Percentiles rank a stretch among this genome's conserved stretches.
phyloP scores from a whole-genome alignment of 2,113 vertebrate species.

The Clarias magur region DNA sequence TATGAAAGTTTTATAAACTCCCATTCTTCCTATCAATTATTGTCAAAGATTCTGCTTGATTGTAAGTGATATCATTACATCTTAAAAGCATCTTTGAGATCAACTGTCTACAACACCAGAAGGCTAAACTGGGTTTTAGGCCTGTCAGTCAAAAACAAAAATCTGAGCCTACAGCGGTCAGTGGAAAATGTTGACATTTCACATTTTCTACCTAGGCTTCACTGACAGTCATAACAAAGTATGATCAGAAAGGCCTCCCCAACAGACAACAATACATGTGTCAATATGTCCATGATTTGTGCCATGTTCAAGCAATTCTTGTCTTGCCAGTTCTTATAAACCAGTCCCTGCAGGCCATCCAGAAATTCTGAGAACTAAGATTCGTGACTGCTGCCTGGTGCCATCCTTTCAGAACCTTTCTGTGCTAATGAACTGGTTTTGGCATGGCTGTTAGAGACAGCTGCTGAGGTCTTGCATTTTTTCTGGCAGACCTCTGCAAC shows the following conservation, averaged over 20 bases:
- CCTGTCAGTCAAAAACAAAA: background rate
- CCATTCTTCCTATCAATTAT: background rate
- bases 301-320: background rate
- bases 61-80: background rate
- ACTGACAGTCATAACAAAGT: background rate
- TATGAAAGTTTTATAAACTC: background rate
- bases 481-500: constrained; percentile 32
- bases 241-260: background rate
- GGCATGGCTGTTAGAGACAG: constrained; percentile 55
- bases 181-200: background rate
- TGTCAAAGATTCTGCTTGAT: background rate
- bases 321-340: background rate
- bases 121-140: background rate
- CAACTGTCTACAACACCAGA: background rate
- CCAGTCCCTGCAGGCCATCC: background rate
- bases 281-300: background rate
- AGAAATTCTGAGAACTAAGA: constrained; percentile 7
- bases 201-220: background rate
- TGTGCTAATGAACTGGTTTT: constrained; percentile 43
- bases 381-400: constrained; percentile 5
- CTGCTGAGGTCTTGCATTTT: constrained; percentile 57
- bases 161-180: background rate
- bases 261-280: background rate
- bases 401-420: constrained; percentile 40
- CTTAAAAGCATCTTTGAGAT: background rate